Conservation (phyloP, 2,113 vertebrate species). For the Tautogolabrus adspersus region DNA sequence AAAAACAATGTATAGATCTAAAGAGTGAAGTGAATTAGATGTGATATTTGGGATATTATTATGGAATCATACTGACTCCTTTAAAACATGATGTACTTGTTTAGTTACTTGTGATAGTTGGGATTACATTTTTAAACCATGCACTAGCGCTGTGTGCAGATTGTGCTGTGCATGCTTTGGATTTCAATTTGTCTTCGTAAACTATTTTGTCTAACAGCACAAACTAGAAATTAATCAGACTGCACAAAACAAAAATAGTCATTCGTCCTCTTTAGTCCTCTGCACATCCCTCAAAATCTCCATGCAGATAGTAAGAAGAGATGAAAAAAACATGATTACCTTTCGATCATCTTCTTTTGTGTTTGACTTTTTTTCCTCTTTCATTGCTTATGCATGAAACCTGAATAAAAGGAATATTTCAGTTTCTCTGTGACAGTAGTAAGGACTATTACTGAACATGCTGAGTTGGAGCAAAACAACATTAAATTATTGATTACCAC, state of each 20-base stretch:
- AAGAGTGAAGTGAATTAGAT: too few species aligned
- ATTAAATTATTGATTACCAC: constrained; percentile 75
- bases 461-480: constrained; percentile 62
- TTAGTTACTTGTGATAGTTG: background rate
- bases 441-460: constrained; percentile 65
- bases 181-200: constrained; percentile 7
- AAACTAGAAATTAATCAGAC: constrained; percentile 7
- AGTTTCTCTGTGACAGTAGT: constrained; percentile 62
- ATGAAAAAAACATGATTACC: constrained; percentile 37
- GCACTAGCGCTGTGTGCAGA: background rate
- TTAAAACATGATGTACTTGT: background rate
- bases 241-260: background rate
- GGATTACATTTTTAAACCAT: background rate
- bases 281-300: constrained; percentile 11
- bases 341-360: constrained; percentile 28
- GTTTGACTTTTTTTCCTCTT: constrained; percentile 14
- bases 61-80: too few species aligned
- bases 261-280: background rate
- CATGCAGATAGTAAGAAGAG: constrained; percentile 26
- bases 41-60: too few species aligned
- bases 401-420: constrained; percentile 52
- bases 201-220: background rate
- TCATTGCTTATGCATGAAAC: constrained; percentile 60
- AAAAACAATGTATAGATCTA: too few species aligned
- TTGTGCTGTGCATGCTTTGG: too few species aligned